Base-by-base conservation (phyloP, 2,797 vertebrate genomes). In the Microtus agrestis region DNA sequence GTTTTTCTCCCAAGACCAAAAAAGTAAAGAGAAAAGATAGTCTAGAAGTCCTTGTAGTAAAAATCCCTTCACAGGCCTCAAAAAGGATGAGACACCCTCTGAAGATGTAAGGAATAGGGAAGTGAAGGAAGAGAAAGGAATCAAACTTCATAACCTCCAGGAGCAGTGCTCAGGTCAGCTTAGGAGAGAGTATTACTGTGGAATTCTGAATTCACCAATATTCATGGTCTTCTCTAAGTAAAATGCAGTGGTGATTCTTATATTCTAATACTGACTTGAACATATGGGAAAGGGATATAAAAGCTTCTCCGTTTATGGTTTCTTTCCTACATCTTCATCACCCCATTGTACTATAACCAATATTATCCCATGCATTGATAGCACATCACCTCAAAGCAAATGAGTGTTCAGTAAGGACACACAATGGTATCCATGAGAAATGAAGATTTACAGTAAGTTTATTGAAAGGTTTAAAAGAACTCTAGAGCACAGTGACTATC, bases 401-500 rank as follows among this genome's bases (percentile, higher is more conserved):
- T 0, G 56, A 51, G 73, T 27, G n/a, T 87, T 59, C 34, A 74
- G 23, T 40, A 56, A 96, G 46, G 3, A 13, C 48, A 86, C 15
- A 78, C 2, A 25, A 19, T 29, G 48, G n/a, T 59, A 71, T 84
- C 15, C 5, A 69, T 21, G 34, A 91, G 73, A 94, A 93, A 81
- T 61, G 5, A 25, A 69, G 29, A 69, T n/a, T 15, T 80, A 27
- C 14, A 27, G 7, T 34, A 81, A 87, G 63, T 63, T 92, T 90
- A 91, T 2, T 63, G n/a, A 95, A 91, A 89, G 67, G 43, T 73
- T n/a, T 13, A 93, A 97, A 94, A 81, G 56, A 84, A 89, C 17
- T 56, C 46, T 67, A 86, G n/a, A 91, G n/a, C 74, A 23, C 4
- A 19, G 84, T 77, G 59, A 93, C 79, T 76, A 12, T 91, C 86